These are phyloP conservation scores for Omphaloscelis lunosa DNA, from an alignment of 2,888 invertebrate genomes.

Conservation along the genomic window DNA sequence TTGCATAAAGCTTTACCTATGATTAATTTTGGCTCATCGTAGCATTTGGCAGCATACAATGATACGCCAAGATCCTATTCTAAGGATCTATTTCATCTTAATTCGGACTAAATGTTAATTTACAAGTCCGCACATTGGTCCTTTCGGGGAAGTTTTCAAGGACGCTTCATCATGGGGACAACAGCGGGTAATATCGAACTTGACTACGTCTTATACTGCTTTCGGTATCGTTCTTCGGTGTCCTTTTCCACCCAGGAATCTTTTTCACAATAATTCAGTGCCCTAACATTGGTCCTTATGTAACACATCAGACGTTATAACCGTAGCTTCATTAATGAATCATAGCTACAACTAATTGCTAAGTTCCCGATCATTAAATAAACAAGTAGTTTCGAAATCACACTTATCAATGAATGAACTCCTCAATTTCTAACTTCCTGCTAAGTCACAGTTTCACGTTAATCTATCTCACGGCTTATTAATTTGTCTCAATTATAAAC, in stretches of 20 bases:
- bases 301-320: neutral
- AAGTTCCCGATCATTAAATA: slow-evolving; percentile 39
- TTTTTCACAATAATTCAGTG: slow-evolving; percentile 2
- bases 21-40: neutral
- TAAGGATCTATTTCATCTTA: neutral
- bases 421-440: slow-evolving; percentile 39
- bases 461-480: slow-evolving; percentile 36
- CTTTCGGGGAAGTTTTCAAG: neutral
- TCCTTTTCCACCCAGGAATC: neutral
- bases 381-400: slow-evolving; percentile 31
- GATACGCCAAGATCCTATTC: neutral
- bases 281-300: neutral
- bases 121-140: neutral
- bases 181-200: neutral
- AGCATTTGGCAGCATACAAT: neutral
- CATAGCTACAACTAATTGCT: slow-evolving; percentile 14
- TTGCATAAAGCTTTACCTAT: neutral
- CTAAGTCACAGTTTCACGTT: slow-evolving; percentile 13
- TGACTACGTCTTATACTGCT: neutral
- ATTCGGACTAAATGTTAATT: neutral
- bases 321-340: slow-evolving; percentile 28
- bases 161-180: no score
- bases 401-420: slow-evolving; percentile 33
- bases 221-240: neutral
- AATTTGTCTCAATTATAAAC: slow-evolving; percentile 55